Evolutionary conservation across 2,113 vertebrate genomes (phyloP).

Genomic region (Daphoenositta chrysoptera): DNA sequence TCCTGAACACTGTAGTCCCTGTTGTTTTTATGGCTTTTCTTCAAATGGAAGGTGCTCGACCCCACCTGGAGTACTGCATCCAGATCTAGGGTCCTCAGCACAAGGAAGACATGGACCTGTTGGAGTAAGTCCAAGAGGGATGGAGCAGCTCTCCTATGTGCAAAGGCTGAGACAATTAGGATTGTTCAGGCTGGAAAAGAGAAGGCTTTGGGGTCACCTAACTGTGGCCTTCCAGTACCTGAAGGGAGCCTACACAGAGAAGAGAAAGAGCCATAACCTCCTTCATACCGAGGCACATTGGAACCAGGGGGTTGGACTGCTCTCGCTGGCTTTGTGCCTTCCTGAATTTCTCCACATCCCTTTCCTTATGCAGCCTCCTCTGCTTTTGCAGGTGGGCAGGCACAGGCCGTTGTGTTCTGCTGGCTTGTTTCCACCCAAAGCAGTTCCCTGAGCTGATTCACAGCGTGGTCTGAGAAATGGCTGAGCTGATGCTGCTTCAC

Average conservation of each 20-base stretch:
- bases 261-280: background rate
- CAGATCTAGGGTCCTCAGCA: background rate
- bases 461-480: background rate
- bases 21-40: background rate
- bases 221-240: background rate
- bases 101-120: background rate
- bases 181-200: background rate
- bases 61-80: background rate
- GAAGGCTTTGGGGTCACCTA: background rate
- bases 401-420: background rate
- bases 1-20: background rate
- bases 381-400: background rate
- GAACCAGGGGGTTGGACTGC: rapidly evolving
- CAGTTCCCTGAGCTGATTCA: background rate
- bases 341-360: background rate
- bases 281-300: rapidly evolving
- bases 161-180: background rate
- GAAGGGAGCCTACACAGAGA: background rate
- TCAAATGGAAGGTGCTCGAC: background rate
- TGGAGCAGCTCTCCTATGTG: background rate
- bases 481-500: background rate
- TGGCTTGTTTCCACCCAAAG: background rate
- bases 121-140: no score
- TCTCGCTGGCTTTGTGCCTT: background rate
- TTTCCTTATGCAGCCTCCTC: background rate